These are phyloP conservation scores for Ornithoptera alexandrae DNA, from an alignment of 2,888 invertebrate species.

Conservation along the genomic window DNA sequence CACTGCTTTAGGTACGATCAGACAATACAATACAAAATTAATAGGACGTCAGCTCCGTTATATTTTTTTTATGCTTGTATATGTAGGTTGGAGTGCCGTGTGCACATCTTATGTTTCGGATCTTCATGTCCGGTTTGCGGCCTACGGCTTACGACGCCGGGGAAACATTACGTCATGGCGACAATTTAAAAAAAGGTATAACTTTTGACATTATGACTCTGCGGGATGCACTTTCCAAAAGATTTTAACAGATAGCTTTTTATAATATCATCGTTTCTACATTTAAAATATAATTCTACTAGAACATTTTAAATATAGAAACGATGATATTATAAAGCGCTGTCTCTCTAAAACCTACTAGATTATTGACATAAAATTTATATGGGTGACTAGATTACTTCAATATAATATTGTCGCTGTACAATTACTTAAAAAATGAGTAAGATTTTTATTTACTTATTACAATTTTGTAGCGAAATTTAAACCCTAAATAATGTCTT, in stretches of 20 bases:
- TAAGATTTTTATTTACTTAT: conserved; percentile 22
- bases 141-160: conserved; percentile 54
- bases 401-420: conserved; percentile 27
- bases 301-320: too few relatives aligned
- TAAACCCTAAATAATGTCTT: background rate
- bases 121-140: conserved; percentile 67
- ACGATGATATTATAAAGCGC: too few relatives aligned
- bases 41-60: conserved; percentile 56
- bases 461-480: background rate
- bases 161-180: conserved; percentile 66
- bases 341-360: conserved; percentile 16
- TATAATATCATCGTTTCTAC: background rate
- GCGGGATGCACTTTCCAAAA: conserved; percentile 32
- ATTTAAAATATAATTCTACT: background rate
- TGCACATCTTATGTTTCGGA: conserved; percentile 63
- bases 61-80: conserved; percentile 63
- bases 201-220: conserved; percentile 31
- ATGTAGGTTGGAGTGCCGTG: conserved; percentile 74
- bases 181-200: conserved; percentile 44
- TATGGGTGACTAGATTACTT: conserved; percentile 3
- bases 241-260: background rate
- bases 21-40: conserved; percentile 43
- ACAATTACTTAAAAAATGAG: conserved; percentile 32
- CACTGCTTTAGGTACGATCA: conserved; percentile 13
- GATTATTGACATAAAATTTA: conserved; percentile 11